phyloP scores from a whole-genome alignment of 53 echinoderm and acorn worm species.

The Echinarachnius parma region DNA sequence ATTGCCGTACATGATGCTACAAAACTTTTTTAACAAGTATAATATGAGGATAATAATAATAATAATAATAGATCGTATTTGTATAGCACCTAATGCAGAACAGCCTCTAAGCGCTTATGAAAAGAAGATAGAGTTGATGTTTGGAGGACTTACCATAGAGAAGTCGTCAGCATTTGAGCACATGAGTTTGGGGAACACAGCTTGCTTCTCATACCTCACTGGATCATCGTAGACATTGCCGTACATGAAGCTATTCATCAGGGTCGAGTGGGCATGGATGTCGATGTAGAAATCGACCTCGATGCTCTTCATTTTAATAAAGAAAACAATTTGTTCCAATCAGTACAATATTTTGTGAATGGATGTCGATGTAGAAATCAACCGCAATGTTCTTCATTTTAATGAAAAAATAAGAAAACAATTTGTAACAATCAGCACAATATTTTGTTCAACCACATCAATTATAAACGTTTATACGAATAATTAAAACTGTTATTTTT shows the following conservation, averaged over 20 bases:
- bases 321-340: no score
- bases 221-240: constrained; percentile 96
- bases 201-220: constrained; percentile 87
- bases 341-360: no score
- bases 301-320: constrained; percentile 59
- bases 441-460: no score
- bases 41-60: no score
- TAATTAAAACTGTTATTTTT: no score
- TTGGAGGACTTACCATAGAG: constrained; percentile 97
- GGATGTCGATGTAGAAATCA: constrained; percentile 93
- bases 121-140: no score
- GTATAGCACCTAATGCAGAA: constrained; percentile 93
- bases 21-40: neutral
- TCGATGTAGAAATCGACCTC: constrained; percentile 92
- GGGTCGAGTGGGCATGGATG: constrained; percentile 94
- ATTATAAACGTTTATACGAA: no score
- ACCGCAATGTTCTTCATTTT: constrained; percentile 68
- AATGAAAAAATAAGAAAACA: no score
- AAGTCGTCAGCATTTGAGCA: constrained; percentile 96
- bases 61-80: no score
- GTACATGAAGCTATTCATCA: constrained; percentile 98
- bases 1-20: constrained; percentile 92
- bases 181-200: constrained; percentile 87
- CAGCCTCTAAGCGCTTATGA: no score
- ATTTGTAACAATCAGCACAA: no score